Percentiles rank a stretch among this genome's conserved stretches.
These are phyloP conservation scores for Anser brachyrhynchus DNA, from an alignment of 2,113 vertebrate species.

Conservation along the genomic window DNA sequence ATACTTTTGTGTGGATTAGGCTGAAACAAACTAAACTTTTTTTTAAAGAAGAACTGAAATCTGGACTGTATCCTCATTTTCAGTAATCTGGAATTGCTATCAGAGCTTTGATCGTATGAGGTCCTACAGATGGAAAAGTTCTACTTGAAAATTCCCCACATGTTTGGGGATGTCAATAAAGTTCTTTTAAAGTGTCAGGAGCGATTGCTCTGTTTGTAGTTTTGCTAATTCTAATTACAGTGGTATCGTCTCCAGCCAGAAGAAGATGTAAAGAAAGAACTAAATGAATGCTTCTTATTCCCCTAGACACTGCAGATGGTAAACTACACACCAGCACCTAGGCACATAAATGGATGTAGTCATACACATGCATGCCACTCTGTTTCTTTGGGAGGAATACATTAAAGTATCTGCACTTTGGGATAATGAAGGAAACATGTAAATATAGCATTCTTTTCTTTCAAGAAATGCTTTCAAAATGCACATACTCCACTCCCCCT, in stretches of 20 bases:
- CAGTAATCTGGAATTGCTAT: slow-evolving; percentile 68
- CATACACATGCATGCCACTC: not conserved
- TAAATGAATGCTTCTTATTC: not conserved
- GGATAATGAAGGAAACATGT: slow-evolving; percentile 52
- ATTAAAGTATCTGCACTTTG: slow-evolving; percentile 33
- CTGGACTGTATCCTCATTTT: slow-evolving; percentile 45
- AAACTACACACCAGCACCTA: not conserved
- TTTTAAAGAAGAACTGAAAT: not conserved
- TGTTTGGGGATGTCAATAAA: slow-evolving; percentile 71
- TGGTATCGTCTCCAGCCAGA: slow-evolving; percentile 14
- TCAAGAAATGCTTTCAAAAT: slow-evolving; percentile 68
- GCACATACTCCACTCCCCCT: slow-evolving; percentile 58
- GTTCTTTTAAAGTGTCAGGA: slow-evolving; percentile 76
- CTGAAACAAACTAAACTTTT: slow-evolving; percentile 12
- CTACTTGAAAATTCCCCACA: slow-evolving; percentile 70
- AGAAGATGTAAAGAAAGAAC: not conserved
- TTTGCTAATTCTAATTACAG: slow-evolving; percentile 7
- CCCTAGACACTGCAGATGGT: not conserved
- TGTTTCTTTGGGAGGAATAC: slow-evolving; percentile 21
- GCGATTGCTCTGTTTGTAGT: slow-evolving; percentile 54
- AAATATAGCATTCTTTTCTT: slow-evolving; percentile 62
- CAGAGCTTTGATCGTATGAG: slow-evolving; percentile 72
- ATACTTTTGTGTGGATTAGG: slow-evolving; percentile 44
- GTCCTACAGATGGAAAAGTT: slow-evolving; percentile 71
- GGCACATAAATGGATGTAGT: not conserved